These are phyloP conservation scores for Erythrocebus patas DNA, from an alignment of 2,113 vertebrate genomes.

Conservation along the genomic window DNA sequence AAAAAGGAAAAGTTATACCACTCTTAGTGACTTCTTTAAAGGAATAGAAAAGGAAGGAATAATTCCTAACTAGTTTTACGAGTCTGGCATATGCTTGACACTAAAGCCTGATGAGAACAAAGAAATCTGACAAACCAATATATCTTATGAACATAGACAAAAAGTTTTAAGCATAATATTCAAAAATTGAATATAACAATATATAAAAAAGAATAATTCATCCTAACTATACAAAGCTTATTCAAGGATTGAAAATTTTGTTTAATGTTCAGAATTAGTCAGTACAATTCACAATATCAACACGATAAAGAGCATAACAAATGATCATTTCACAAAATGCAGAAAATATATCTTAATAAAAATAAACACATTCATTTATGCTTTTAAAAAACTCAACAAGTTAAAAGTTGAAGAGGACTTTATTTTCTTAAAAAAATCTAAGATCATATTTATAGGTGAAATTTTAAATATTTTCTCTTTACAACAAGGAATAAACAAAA, in stretches of 20 bases:
- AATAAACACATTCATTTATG: neutral
- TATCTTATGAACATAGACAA: neutral
- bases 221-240: neutral
- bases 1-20: neutral
- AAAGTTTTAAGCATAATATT: neutral
- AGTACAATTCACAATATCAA: neutral
- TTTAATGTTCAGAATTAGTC: neutral
- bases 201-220: neutral
- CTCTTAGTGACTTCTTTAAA: neutral
- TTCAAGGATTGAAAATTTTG: neutral
- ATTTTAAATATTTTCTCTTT: neutral
- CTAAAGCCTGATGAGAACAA: neutral
- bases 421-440: neutral
- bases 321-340: neutral
- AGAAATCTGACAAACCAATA: neutral
- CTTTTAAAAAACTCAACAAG: neutral
- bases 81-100: neutral
- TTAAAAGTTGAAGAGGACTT: neutral
- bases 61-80: neutral
- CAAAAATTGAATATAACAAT: neutral
- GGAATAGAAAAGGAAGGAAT: neutral
- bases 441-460: neutral
- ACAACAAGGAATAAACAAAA: neutral
- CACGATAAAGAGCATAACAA: neutral
- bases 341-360: neutral